phyloP scores from a whole-genome alignment of 2,888 invertebrate genomes.

The Neoitamus cyanurus region DNA sequence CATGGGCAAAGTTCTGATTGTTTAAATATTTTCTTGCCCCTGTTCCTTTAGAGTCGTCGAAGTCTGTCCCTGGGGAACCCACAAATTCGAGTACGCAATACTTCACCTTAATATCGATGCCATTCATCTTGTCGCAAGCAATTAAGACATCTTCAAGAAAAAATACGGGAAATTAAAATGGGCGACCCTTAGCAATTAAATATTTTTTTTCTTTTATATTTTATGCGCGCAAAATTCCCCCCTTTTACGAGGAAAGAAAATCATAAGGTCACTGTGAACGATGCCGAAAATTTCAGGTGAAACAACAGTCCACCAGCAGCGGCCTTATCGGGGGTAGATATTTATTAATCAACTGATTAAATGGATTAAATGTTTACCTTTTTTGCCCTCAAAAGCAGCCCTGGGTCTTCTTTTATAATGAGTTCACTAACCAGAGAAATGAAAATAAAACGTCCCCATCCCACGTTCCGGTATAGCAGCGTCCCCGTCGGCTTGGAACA shows the following conservation, averaged over 20 bases:
- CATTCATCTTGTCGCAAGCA: background rate
- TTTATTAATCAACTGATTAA: conserved; percentile 32
- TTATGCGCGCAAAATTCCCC: background rate
- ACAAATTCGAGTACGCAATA: background rate
- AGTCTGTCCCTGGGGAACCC: background rate
- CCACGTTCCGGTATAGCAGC: background rate
- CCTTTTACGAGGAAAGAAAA: background rate
- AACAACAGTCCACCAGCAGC: background rate
- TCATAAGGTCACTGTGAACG: background rate
- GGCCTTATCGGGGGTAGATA: background rate
- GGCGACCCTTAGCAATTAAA: background rate
- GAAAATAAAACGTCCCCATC: background rate
- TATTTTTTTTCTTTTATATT: background rate
- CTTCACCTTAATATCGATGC: background rate
- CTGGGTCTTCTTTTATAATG: background rate
- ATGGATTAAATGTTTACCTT: conserved; percentile 33
- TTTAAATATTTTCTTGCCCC: too few species aligned
- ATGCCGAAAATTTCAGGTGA: background rate
- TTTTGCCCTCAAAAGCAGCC: background rate
- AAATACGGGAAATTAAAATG: background rate
- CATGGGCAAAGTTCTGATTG: too few species aligned
- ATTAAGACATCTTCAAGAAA: background rate
- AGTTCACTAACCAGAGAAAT: conserved; percentile 7
- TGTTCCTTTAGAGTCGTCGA: background rate
- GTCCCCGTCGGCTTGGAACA: background rate